Evolutionary conservation across 2,113 vertebrate species (phyloP).

Genomic region (Colaptes auratus): DNA sequence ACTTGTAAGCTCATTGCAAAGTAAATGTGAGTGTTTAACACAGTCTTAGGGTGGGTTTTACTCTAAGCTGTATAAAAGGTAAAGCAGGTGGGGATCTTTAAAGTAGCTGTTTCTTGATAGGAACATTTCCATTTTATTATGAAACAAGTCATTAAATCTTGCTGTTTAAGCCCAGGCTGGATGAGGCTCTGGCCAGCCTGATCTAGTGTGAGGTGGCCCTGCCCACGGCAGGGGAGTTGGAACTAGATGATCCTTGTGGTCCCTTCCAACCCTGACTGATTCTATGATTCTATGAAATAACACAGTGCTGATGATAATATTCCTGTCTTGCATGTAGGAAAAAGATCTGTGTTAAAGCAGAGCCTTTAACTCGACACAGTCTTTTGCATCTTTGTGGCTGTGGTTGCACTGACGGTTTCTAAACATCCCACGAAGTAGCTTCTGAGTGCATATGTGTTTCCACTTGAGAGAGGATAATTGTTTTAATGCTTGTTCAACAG

Average conservation of each 20-base stretch:
- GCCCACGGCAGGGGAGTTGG: no score
- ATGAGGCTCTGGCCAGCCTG: no score
- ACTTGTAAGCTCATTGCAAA: not conserved
- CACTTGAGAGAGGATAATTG: not conserved
- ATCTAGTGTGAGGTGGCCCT: no score
- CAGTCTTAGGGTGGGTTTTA: not conserved
- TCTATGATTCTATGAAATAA: not conserved
- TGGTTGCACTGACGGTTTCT: not conserved
- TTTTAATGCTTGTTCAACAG: not conserved
- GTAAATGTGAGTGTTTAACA: not conserved
- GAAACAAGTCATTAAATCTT: not conserved
- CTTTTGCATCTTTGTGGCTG: not conserved
- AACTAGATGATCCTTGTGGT: no score
- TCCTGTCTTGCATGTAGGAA: not conserved
- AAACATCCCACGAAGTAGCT: not conserved
- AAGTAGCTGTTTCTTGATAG: not conserved
- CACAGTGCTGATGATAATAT: not conserved
- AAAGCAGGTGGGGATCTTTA: not conserved
- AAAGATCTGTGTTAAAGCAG: not conserved
- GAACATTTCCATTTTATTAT: not conserved
- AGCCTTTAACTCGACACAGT: not conserved
- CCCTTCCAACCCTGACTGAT: no score
- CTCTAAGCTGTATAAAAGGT: not conserved
- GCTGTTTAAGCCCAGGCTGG: not conserved
- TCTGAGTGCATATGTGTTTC: not conserved